These are phyloP conservation scores for Philereme transversata DNA, from an alignment of 2,888 invertebrate species.

Conservation along the genomic window DNA sequence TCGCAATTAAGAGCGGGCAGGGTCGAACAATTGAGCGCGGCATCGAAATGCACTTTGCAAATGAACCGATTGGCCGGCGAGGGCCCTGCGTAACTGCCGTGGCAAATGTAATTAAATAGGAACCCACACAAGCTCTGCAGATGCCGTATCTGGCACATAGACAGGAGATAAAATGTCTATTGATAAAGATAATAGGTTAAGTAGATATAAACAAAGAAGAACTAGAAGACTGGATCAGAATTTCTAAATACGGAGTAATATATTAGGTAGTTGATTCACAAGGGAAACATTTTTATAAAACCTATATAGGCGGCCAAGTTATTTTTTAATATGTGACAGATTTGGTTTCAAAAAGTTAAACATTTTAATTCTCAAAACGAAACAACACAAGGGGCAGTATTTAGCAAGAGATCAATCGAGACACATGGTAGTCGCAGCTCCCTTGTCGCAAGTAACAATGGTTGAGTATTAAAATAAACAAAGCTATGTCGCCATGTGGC, in stretches of 20 bases:
- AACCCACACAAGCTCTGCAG: slow-evolving; percentile 55
- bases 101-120: slow-evolving; percentile 75
- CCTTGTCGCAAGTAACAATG: slow-evolving; percentile 73
- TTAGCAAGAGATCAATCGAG: slow-evolving; percentile 39
- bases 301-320: no score
- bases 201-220: background rate
- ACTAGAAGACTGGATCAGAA: background rate
- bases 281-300: no score
- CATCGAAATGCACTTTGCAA: slow-evolving; percentile 84
- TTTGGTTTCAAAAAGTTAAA: slow-evolving; percentile 11
- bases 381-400: slow-evolving; percentile 26
- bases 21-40: slow-evolving; percentile 72
- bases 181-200: slow-evolving; percentile 16
- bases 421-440: slow-evolving; percentile 64
- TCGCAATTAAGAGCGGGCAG: slow-evolving; percentile 75
- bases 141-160: slow-evolving; percentile 51
- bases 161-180: slow-evolving; percentile 33
- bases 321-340: slow-evolving; percentile 1
- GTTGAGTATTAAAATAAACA: slow-evolving; percentile 83
- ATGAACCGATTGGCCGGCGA: slow-evolving; percentile 68
- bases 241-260: no score
- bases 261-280: no score
- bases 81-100: slow-evolving; percentile 46
- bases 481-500: slow-evolving; percentile 74
- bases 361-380: slow-evolving; percentile 15